Conservation (phyloP, 2,797 vertebrate species). For the Macropus fuliginosus region DNA sequence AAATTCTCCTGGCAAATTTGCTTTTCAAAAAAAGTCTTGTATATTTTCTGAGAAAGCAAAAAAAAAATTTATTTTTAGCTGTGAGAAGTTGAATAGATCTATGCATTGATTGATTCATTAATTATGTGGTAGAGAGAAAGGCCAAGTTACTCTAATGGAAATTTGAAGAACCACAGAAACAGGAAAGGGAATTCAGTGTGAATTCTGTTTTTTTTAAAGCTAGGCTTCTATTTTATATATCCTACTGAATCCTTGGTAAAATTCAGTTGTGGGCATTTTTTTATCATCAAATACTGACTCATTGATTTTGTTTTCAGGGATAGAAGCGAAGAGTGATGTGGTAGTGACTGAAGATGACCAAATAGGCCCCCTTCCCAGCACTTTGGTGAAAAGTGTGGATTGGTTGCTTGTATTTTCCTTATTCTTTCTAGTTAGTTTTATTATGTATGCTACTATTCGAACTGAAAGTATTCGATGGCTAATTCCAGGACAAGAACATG, state of each 20-base stretch:
- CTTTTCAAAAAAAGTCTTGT: slow-evolving; percentile 17
- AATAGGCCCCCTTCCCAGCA: slow-evolving; percentile 90
- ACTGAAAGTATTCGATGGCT: slow-evolving; percentile 96
- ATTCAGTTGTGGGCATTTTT: slow-evolving; percentile 10
- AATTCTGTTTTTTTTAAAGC: slow-evolving; percentile 28
- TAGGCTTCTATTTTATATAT: slow-evolving; percentile 48
- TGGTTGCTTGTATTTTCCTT: slow-evolving; percentile 97
- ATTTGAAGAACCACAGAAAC: slow-evolving; percentile 31
- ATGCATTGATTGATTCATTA: background rate
- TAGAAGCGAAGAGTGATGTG: slow-evolving; percentile 89
- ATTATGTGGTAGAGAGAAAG: slow-evolving; percentile 63
- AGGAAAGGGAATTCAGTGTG: slow-evolving; percentile 48
- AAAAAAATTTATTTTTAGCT: slow-evolving; percentile 50
- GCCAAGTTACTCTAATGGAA: slow-evolving; percentile 15
- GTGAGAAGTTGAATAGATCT: slow-evolving; percentile 54
- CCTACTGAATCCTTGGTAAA: slow-evolving; percentile 27
- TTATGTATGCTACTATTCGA: slow-evolving; percentile 91
- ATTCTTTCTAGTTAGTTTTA: slow-evolving; percentile 93
- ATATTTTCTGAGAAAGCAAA: slow-evolving; percentile 37
- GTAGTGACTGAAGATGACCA: slow-evolving; percentile 88
- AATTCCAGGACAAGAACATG: slow-evolving; percentile 96
- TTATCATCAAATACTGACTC: slow-evolving; percentile 63
- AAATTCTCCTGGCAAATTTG: background rate
- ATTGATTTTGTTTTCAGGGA: slow-evolving; percentile 86
- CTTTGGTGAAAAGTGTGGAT: slow-evolving; percentile 92